A percentile compares a stretch with the other conserved stretches of the same genome.
phyloP scores from a whole-genome alignment of 2,113 vertebrate species.

The Tupaia chinensis region DNA sequence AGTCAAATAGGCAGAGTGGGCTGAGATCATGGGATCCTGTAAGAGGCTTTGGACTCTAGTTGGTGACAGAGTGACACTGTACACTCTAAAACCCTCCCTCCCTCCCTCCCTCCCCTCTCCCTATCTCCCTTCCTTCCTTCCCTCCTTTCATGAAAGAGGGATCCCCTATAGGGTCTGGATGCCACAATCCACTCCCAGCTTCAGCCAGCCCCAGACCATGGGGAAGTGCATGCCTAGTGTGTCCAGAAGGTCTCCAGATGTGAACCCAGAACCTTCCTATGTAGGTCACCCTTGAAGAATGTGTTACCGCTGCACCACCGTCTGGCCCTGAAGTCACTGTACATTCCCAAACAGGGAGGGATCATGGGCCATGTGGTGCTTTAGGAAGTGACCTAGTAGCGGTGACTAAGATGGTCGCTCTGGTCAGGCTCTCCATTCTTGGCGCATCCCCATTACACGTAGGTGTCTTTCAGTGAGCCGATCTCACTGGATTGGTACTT shows the following conservation, averaged over 20 bases:
- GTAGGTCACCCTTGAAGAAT: too few relatives aligned
- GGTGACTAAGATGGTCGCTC: neutral
- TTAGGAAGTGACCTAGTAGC: neutral
- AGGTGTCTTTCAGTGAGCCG: neutral
- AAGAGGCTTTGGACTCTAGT: neutral
- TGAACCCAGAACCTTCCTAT: too few relatives aligned
- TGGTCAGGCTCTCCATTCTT: constrained; percentile 7
- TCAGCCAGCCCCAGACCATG: too few relatives aligned
- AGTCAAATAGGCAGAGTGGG: neutral
- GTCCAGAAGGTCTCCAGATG: too few relatives aligned
- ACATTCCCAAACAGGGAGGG: neutral
- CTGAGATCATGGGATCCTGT: neutral
- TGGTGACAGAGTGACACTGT: neutral
- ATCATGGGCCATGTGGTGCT: neutral
- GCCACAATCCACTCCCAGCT: too few relatives aligned
- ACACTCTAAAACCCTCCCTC: too few relatives aligned
- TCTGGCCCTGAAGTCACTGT: neutral
- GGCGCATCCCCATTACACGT: neutral
- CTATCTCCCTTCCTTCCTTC: too few relatives aligned
- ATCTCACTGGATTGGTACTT: neutral
- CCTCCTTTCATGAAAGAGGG: too few relatives aligned
- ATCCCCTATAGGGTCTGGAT: too few relatives aligned
- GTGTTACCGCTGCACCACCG: too few relatives aligned
- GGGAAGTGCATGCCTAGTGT: too few relatives aligned
- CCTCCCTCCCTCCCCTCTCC: too few relatives aligned